Conservation (phyloP, 1,140 invertebrate species). For the Apis laboriosa region DNA sequence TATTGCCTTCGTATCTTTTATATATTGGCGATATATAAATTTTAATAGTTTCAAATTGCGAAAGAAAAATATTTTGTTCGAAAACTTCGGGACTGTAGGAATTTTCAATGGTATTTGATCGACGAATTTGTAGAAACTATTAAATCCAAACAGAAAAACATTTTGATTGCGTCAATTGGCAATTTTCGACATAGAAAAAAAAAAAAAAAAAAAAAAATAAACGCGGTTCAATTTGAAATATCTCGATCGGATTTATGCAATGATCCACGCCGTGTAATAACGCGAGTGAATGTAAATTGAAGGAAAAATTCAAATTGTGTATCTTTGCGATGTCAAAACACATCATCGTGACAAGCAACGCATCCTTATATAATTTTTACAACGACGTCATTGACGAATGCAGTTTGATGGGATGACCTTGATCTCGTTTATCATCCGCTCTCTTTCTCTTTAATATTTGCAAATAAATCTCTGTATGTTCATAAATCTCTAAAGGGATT, state of each 20-base stretch:
- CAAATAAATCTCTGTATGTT: conserved; percentile 51
- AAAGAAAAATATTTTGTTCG: no score
- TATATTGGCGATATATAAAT: no score
- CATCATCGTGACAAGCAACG: not conserved
- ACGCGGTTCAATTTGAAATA: no score
- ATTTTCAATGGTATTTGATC: not conserved
- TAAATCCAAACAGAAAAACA: not conserved
- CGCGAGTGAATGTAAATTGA: not conserved
- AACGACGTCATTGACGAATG: not conserved
- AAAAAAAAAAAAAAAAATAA: no score
- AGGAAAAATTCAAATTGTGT: not conserved
- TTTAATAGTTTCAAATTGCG: no score
- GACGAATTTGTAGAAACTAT: not conserved
- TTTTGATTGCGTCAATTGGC: not conserved
- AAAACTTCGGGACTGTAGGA: not conserved
- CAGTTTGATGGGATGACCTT: conserved; percentile 29
- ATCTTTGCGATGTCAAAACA: not conserved
- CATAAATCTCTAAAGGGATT: conserved; percentile 40
- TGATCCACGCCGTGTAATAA: not conserved
- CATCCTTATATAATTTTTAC: not conserved
- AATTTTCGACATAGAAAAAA: no score
- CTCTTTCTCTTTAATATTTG: not conserved
- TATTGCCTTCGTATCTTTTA: no score
- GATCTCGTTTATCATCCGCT: conserved; percentile 39
- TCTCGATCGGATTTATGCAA: not conserved